Evolutionary conservation across 2,888 invertebrate species (phyloP), one percentile per base, ranked within the genome.

Genomic region (Harpalus rufipes): DNA sequence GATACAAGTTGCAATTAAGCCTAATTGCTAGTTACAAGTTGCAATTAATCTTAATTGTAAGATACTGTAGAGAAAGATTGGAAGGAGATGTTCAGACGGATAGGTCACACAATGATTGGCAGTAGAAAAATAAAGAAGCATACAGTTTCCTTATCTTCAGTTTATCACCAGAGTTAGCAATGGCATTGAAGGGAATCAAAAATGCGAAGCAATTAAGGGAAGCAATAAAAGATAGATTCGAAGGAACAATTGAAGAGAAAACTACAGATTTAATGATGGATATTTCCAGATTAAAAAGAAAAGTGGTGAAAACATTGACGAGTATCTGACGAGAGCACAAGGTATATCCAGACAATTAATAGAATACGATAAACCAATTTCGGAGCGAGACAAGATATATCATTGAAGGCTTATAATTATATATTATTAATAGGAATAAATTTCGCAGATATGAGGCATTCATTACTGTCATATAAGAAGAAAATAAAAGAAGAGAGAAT

Each of bases 381-480:
- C 58, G 16, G 12, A 58, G 16, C 7, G 58, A 58, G 58, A n/a
- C 7, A 12, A 58, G 58, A 58, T 58, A 58, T 7, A n/a, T 58
- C n/a, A 58, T 58, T 44, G 44, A 44, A 58, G 14, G 58, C 7
- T n/a, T 58, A 58, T n/a, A 44, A 7, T 44, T 44, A 44, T 16
- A 4, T 58, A n/a, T 58, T n/a, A 58, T 14, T 16, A 58, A 58
- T 0, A n/a, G 16, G 44, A n/a, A 58, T 58, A 14, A 58, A n/a
- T 58, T 58, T 58, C 58, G 16, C 14, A n/a, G n/a, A 58, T 58
- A 58, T 58, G 58, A 58, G 58, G 7, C 58, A 58, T 58, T 58
- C 58, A 1, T 58, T 58, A 58, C 1, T 58, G 7, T 10, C 4
- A n/a, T 58, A 58, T 58, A n/a, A 58, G n/a, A n/a, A n/a, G n/a